Conservation (phyloP, 2,888 invertebrate genomes). For the Orthonevra nobilis region DNA sequence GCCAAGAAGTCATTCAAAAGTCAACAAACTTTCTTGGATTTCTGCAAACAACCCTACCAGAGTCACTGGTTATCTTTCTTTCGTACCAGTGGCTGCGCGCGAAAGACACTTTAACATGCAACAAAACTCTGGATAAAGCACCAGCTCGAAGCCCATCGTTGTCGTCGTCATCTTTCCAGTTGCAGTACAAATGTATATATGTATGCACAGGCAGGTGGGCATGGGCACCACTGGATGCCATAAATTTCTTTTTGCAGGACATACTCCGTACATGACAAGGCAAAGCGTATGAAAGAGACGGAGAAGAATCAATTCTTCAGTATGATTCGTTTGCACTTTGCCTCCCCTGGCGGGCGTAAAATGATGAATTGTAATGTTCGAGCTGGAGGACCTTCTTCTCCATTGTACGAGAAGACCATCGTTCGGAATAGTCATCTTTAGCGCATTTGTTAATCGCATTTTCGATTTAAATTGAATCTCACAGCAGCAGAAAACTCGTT, state of each 20-base stretch:
- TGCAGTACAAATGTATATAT: slow-evolving; percentile 49
- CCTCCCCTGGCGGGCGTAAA: slow-evolving; percentile 2
- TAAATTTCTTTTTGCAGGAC: slow-evolving; percentile 16
- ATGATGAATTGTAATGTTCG: slow-evolving; percentile 19
- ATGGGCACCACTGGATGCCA: slow-evolving; percentile 45
- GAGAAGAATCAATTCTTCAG: slow-evolving; percentile 47
- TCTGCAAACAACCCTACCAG: slow-evolving; percentile 71
- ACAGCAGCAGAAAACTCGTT: not conserved
- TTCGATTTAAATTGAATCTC: slow-evolving; percentile 25
- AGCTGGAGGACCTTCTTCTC: not conserved
- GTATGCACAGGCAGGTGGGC: slow-evolving; percentile 58
- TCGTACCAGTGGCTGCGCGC: slow-evolving; percentile 46
- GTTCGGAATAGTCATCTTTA: not conserved
- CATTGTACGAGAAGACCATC: not conserved
- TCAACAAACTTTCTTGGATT: slow-evolving; percentile 79
- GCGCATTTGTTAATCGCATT: slow-evolving; percentile 24
- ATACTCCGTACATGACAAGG: not conserved
- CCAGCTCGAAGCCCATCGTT: slow-evolving; percentile 67
- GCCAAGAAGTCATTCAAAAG: slow-evolving; percentile 79
- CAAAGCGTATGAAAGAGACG: not conserved
- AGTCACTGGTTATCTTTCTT: slow-evolving; percentile 63
- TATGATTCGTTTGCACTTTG: slow-evolving; percentile 54
- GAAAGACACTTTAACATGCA: slow-evolving; percentile 68
- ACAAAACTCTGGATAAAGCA: slow-evolving; percentile 62
- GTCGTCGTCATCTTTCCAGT: slow-evolving; percentile 72